Evolutionary conservation across 1,140 invertebrate genomes (phyloP).

Genomic region (Caenorhabditis elegans): WBcel235 BX284606.5:14606501-14607000

Average conservation of each 20-base stretch:
- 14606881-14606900: constrained; percentile 55
- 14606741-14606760: constrained; percentile 45
- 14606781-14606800: background rate
- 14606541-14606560: too few relatives aligned
- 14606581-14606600: too few relatives aligned
- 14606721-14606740: constrained; percentile 39
- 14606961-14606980: background rate
- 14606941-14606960: constrained; percentile 50
- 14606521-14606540: too few relatives aligned
- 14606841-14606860: constrained; percentile 49
- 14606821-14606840: constrained; percentile 50
- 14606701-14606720: background rate
- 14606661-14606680: background rate
- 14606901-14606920: background rate
- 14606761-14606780: background rate
- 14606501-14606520: too few relatives aligned
- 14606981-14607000: background rate
- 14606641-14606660: background rate
- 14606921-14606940: constrained; percentile 36
- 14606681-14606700: background rate
- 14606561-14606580: too few relatives aligned
- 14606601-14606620: background rate
- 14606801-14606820: constrained; percentile 55
- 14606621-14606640: background rate
- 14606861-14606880: constrained; percentile 55